A percentile compares a stretch with the other conserved stretches of the same genome.
These are phyloP conservation scores for Abrostola tripartita DNA, from an alignment of 2,888 invertebrate species.

Conservation along the genomic window DNA sequence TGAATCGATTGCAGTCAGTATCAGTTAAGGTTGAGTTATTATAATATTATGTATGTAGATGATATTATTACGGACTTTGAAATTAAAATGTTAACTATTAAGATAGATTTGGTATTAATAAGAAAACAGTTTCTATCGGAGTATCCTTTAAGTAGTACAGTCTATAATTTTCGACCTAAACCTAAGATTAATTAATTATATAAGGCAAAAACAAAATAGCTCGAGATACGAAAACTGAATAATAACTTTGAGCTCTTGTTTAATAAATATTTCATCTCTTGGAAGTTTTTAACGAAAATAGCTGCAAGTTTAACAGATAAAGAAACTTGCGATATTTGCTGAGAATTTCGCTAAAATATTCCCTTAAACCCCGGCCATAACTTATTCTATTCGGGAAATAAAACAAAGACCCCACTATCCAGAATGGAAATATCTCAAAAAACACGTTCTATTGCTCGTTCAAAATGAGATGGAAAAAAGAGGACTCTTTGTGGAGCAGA, in stretches of 20 bases:
- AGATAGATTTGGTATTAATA: conserved; percentile 10
- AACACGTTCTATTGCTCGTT: conserved; percentile 63
- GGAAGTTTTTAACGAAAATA: conserved; percentile 46
- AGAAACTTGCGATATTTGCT: conserved; percentile 56
- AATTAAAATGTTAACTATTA: neutral
- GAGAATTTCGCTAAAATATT: conserved; percentile 72
- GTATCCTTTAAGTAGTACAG: conserved; percentile 15
- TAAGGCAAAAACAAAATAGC: conserved; percentile 29
- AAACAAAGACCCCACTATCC: conserved; percentile 64
- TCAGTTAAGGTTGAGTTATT: too few relatives aligned
- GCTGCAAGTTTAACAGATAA: conserved; percentile 45
- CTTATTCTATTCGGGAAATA: conserved; percentile 66
- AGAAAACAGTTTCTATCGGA: conserved; percentile 14
- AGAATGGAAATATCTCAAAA: conserved; percentile 63
- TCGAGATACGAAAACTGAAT: conserved; percentile 35
- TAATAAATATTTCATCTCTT: conserved; percentile 40
- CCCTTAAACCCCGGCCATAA: conserved; percentile 66
- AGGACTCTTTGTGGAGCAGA: conserved; percentile 47
- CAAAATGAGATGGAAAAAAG: conserved; percentile 58
- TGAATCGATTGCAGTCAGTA: too few relatives aligned
- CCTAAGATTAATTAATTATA: conserved; percentile 31
- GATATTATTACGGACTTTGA: too few relatives aligned
- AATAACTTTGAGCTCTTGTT: conserved; percentile 30
- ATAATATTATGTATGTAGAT: too few relatives aligned
- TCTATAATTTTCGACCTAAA: neutral